Conservation (phyloP, 2,888 invertebrate genomes). For the Phlogophora meticulosa region DNA sequence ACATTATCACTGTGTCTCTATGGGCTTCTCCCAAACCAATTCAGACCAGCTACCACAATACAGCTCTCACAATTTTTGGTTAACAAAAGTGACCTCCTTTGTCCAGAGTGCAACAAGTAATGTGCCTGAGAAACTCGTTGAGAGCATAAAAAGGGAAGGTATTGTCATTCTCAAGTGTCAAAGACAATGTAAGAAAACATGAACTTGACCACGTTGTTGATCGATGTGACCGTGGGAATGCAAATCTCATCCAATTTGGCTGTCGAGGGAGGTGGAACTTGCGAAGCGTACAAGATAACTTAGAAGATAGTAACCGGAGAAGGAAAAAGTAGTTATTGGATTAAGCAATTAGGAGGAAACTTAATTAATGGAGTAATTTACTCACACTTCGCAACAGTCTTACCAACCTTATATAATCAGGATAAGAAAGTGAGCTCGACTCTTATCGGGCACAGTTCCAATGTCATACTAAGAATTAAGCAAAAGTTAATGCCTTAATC, state of each 20-base stretch:
- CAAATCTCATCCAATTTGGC: constrained; percentile 10
- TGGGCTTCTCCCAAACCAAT: background rate
- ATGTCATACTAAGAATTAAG: constrained; percentile 2
- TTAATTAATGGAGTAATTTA: background rate
- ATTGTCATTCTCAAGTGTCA: constrained; percentile 15
- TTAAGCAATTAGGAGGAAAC: constrained; percentile 2
- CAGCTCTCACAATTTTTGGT: constrained; percentile 1
- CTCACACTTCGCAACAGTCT: constrained; percentile 7
- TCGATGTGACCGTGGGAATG: constrained; percentile 53
- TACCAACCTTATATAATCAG: constrained; percentile 11
- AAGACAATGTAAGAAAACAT: constrained; percentile 51
- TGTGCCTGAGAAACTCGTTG: constrained; percentile 24
- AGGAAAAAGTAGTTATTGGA: background rate
- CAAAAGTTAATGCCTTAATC: constrained; percentile 21
- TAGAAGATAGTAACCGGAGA: background rate
- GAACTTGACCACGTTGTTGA: constrained; percentile 48
- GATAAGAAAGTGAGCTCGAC: constrained; percentile 20
- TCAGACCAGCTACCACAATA: background rate
- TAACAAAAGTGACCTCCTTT: constrained; percentile 5
- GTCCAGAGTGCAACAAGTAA: constrained; percentile 10
- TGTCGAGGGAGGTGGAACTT: background rate
- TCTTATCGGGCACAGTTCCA: constrained; percentile 32
- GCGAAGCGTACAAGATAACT: background rate
- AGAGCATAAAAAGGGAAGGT: constrained; percentile 16
- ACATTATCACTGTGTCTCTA: constrained; percentile 8